phyloP scores from a whole-genome alignment of 1,140 invertebrate species.

The Bombus turneri region DNA sequence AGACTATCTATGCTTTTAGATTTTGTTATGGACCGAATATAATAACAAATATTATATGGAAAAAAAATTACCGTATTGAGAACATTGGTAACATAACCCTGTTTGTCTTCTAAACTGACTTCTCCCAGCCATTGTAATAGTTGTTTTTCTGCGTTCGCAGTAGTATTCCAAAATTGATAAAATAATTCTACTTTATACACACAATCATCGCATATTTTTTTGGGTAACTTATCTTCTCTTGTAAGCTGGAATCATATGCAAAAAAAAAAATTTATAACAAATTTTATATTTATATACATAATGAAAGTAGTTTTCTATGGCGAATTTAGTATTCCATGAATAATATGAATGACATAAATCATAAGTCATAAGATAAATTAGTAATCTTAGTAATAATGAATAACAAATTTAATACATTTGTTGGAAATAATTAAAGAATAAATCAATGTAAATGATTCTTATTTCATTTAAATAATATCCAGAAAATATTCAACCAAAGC shows the following conservation, averaged over 20 bases:
- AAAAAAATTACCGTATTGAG: conserved; percentile 73
- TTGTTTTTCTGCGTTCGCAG: conserved; percentile 84
- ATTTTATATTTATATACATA: not conserved
- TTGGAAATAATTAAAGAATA: not conserved
- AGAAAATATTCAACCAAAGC: not conserved
- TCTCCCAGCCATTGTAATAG: conserved; percentile 83
- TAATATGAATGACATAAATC: not conserved
- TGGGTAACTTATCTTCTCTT: conserved; percentile 84
- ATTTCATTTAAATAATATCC: not conserved
- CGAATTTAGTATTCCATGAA: not conserved
- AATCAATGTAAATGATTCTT: not conserved
- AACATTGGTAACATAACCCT: conserved; percentile 75
- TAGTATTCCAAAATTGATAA: conserved; percentile 85
- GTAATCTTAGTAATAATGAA: not conserved
- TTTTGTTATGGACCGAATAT: not conserved
- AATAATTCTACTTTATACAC: conserved; percentile 85
- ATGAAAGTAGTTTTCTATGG: not conserved
- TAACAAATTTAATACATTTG: not conserved
- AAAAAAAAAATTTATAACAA: conserved; percentile 8
- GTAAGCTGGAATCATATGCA: conserved; percentile 79
- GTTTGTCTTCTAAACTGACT: conserved; percentile 79
- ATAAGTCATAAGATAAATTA: not conserved
- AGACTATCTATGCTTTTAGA: conserved; percentile 24
- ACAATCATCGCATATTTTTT: conserved; percentile 85
- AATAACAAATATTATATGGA: not conserved